These are phyloP conservation scores for Macropis europaea DNA, from an alignment of 2,888 invertebrate species.

Conservation along the genomic window DNA sequence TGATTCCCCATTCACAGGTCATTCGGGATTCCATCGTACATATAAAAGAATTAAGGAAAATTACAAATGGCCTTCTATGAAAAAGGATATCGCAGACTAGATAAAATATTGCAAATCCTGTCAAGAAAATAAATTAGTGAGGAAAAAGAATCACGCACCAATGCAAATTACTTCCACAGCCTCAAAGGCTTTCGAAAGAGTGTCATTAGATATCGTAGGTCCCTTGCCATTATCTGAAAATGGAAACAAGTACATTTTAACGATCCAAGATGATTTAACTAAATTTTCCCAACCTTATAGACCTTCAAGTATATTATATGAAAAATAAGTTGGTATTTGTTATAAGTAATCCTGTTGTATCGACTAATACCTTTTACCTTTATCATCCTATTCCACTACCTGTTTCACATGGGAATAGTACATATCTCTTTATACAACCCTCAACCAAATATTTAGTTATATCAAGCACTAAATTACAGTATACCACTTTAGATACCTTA, in stretches of 20 bases:
- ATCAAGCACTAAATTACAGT: not conserved
- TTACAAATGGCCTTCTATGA: not conserved
- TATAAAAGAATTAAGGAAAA: not conserved
- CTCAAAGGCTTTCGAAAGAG: not conserved
- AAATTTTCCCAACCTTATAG: not conserved
- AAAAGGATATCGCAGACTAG: not conserved
- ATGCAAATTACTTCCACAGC: not conserved
- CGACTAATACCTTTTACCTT: not conserved
- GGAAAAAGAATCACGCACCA: not conserved
- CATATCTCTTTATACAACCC: not conserved
- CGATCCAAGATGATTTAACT: not conserved
- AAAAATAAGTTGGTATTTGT: slow-evolving; percentile 16
- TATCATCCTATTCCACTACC: not conserved
- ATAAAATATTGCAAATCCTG: not conserved
- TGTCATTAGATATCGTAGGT: not conserved
- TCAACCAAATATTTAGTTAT: not conserved
- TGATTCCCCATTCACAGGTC: slow-evolving; percentile 30
- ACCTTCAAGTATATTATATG: slow-evolving; percentile 21
- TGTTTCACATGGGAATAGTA: not conserved
- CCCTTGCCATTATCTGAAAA: not conserved
- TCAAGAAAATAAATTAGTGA: not conserved
- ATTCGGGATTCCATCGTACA: slow-evolving; percentile 39
- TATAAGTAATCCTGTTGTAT: slow-evolving; percentile 12
- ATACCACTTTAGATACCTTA: not conserved
- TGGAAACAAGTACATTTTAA: not conserved